Conservation (phyloP, 2,113 vertebrate species). For the Calypte anna region DNA sequence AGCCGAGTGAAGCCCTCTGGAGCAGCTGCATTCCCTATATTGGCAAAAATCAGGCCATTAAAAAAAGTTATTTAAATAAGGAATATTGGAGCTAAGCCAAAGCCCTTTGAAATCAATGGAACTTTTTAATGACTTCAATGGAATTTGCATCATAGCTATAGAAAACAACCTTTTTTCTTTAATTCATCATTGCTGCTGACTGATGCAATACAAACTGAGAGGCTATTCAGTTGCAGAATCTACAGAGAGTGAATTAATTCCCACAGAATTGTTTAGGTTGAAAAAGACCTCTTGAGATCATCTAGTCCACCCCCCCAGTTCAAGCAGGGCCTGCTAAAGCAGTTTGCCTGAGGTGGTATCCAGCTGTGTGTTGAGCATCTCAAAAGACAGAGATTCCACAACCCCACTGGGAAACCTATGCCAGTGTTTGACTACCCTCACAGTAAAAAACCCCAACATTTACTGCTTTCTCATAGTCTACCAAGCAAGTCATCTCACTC, state of each 20-base stretch:
- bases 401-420: background rate
- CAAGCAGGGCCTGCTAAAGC: background rate
- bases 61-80: slow-evolving; percentile 42
- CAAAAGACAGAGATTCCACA: background rate
- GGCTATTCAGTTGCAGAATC: background rate
- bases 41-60: slow-evolving; percentile 38
- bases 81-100: slow-evolving; percentile 16
- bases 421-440: background rate
- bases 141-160: background rate
- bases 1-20: slow-evolving; percentile 37
- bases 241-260: background rate
- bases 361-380: background rate
- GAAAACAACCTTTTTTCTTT: slow-evolving; percentile 19
- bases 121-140: slow-evolving; percentile 49
- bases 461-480: background rate
- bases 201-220: background rate
- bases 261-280: background rate
- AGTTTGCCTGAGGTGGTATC: fast-evolving
- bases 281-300: background rate
- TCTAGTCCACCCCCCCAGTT: background rate
- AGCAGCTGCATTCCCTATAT: slow-evolving; percentile 37
- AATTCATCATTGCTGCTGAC: background rate
- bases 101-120: slow-evolving; percentile 33
- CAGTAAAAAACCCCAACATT: background rate
- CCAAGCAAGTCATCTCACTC: background rate